These are phyloP conservation scores for Tetraodon nigroviridis DNA, from an alignment of 2,113 vertebrate species.

Conservation along the genomic window DNA sequence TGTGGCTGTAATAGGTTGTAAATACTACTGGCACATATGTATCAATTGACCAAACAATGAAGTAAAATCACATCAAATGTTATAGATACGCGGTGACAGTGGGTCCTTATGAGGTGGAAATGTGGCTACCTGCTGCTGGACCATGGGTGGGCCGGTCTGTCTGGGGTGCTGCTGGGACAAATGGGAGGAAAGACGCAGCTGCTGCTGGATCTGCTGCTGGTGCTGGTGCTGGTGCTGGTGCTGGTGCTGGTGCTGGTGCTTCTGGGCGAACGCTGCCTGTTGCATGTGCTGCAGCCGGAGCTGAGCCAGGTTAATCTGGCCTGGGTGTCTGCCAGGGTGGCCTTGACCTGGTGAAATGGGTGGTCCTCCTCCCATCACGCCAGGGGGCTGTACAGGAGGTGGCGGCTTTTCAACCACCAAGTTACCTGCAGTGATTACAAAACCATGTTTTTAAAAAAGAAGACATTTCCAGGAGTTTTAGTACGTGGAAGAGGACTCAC, in stretches of 20 bases:
- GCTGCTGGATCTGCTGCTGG: slow-evolving; percentile 82
- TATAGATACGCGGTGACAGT: background rate
- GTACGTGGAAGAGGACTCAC: too few relatives aligned
- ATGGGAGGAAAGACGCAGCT: slow-evolving; percentile 93
- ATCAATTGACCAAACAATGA: too few relatives aligned
- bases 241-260: slow-evolving; percentile 84
- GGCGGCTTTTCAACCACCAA: slow-evolving; percentile 93
- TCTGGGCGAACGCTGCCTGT: slow-evolving; percentile 83
- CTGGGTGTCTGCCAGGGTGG: slow-evolving; percentile 83
- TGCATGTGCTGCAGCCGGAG: slow-evolving; percentile 97
- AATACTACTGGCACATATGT: too few relatives aligned
- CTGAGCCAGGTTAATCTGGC: slow-evolving; percentile 96
- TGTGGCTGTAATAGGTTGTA: background rate
- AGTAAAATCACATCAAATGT: background rate
- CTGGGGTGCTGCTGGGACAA: slow-evolving; percentile 82
- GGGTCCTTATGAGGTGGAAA: background rate
- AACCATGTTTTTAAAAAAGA: background rate
- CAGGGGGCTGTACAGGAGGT: slow-evolving; percentile 80
- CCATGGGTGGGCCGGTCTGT: slow-evolving; percentile 80
- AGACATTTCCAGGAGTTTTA: background rate
- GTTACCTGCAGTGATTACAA: slow-evolving; percentile 77
- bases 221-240: slow-evolving; percentile 89
- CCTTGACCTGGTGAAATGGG: slow-evolving; percentile 87
- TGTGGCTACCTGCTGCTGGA: slow-evolving; percentile 85
- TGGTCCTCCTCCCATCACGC: slow-evolving; percentile 83